Conservation (phyloP, 2,888 invertebrate genomes). For the Hybos culiciformis region DNA sequence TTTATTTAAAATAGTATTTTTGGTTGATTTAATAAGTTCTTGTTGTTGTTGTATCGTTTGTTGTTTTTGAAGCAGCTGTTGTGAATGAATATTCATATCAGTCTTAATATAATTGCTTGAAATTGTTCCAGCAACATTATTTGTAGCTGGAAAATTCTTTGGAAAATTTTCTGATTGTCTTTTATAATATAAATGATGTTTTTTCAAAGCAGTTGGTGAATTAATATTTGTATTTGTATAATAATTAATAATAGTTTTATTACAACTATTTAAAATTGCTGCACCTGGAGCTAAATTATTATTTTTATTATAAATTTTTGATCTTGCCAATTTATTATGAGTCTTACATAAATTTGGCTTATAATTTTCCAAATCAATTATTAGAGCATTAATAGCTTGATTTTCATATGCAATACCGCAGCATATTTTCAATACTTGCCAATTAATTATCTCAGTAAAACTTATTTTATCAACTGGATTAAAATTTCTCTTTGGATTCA, state of each 20-base stretch:
- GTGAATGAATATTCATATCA: conserved; percentile 17
- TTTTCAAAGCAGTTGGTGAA: conserved; percentile 28
- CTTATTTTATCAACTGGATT: conserved; percentile 21
- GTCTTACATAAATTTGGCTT: conserved; percentile 27
- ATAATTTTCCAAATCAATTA: conserved; percentile 27
- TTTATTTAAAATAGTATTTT: conserved; percentile 20
- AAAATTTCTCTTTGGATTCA: conserved; percentile 25
- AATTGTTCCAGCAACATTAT: too few relatives aligned
- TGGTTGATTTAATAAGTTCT: too few relatives aligned
- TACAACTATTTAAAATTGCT: not conserved
- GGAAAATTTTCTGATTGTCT: conserved; percentile 32
- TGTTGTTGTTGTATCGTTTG: too few relatives aligned
- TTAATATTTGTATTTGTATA: conserved; percentile 6
- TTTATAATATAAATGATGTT: conserved; percentile 34
- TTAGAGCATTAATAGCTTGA: conserved; percentile 20
- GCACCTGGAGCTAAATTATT: conserved; percentile 9
- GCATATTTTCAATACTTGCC: conserved; percentile 27
- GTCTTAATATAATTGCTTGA: conserved; percentile 4
- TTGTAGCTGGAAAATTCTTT: conserved; percentile 17
- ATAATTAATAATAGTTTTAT: conserved; percentile 11
- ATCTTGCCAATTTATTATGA: conserved; percentile 16
- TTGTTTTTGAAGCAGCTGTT: not conserved
- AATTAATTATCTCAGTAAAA: conserved; percentile 28
- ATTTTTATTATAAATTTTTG: conserved; percentile 1
- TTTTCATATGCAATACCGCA: conserved; percentile 28